phyloP scores from a whole-genome alignment of 2,113 vertebrate species.

The Nanorana parkeri region DNA sequence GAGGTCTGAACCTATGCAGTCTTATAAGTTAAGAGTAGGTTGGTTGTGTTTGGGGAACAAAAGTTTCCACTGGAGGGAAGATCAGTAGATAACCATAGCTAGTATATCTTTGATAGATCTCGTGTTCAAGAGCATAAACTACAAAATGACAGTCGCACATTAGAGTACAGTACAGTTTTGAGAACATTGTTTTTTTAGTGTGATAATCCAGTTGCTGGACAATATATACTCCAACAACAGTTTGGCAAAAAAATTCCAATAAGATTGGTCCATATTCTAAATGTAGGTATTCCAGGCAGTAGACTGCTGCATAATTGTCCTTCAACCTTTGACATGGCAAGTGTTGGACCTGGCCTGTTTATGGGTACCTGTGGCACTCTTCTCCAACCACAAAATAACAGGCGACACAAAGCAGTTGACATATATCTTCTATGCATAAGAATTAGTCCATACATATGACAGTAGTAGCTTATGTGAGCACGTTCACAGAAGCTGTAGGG shows the following conservation, averaged over 20 bases:
- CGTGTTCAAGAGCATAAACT: neutral
- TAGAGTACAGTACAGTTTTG: too few species aligned
- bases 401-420: slow-evolving; percentile 5
- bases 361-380: neutral
- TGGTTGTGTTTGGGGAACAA: neutral
- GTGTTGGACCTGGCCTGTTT: neutral
- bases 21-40: neutral
- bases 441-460: neutral
- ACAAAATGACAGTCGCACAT: too few species aligned
- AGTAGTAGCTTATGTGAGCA: slow-evolving; percentile 31
- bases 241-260: too few species aligned
- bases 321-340: too few species aligned
- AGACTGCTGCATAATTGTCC: too few species aligned
- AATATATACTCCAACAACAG: too few species aligned
- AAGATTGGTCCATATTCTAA: too few species aligned
- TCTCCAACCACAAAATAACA: neutral
- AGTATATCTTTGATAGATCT: slow-evolving; percentile 23
- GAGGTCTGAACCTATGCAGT: neutral
- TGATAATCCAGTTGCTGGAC: too few species aligned
- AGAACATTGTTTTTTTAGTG: too few species aligned
- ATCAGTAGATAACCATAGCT: slow-evolving; percentile 12
- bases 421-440: neutral
- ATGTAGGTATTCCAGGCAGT: too few species aligned
- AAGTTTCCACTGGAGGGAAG: neutral
- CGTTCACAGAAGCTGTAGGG: neutral